A percentile compares a stretch with the other conserved stretches of the same genome.
Evolutionary conservation across 2,113 vertebrate species (phyloP).

Genomic region (Apodemus speciosus): DNA sequence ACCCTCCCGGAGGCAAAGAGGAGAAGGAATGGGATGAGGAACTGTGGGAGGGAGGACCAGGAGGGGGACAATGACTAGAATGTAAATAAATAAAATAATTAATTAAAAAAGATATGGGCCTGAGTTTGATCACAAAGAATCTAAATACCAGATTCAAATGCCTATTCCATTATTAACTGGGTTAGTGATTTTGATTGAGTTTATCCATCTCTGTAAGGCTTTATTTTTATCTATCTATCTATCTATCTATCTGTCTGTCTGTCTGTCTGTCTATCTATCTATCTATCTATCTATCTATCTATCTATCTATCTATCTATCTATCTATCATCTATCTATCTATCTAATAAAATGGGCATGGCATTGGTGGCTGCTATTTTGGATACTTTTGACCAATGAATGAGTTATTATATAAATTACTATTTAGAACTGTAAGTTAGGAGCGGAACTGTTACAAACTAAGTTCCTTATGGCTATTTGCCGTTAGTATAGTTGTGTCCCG

Average conservation of each 20-base stretch:
- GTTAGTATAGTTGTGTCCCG: background rate
- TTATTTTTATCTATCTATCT: slow-evolving; percentile 28
- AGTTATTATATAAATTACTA: background rate
- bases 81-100: no score
- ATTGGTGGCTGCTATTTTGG: background rate
- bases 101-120: no score
- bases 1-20: no score
- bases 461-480: background rate
- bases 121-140: background rate
- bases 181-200: background rate
- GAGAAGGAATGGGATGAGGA: no score
- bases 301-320: no score
- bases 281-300: no score
- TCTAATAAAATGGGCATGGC: background rate
- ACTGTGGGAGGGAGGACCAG: no score
- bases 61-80: no score
- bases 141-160: background rate
- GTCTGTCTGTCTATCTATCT: no score
- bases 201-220: background rate
- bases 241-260: no score
- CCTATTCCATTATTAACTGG: background rate
- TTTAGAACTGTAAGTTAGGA: slow-evolving; percentile 4
- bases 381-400: slow-evolving; percentile 5
- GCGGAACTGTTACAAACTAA: background rate
- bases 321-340: no score